Conservation (phyloP, 2,888 invertebrate genomes). For the Apeira syringaria region DNA sequence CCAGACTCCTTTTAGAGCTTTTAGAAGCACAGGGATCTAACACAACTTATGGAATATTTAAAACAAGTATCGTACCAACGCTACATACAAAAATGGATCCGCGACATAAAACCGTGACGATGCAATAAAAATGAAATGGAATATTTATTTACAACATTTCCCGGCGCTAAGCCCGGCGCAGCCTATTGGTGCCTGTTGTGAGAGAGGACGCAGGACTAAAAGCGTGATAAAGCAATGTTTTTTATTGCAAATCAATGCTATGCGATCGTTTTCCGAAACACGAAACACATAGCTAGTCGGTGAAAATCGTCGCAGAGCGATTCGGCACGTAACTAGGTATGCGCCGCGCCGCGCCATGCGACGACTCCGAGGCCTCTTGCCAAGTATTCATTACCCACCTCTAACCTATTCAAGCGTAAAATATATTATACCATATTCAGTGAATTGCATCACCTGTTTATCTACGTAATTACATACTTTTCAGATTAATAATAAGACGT, state of each 20-base stretch:
- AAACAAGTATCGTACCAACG: no score
- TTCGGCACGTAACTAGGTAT: conserved; percentile 46
- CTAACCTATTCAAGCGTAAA: conserved; percentile 24
- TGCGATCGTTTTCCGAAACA: conserved; percentile 58
- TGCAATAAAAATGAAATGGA: conserved; percentile 36
- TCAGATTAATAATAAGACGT: no score
- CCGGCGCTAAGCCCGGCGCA: conserved; percentile 35
- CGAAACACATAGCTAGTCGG: conserved; percentile 61
- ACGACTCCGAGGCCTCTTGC: conserved; percentile 35
- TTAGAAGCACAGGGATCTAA: no score
- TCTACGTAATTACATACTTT: no score
- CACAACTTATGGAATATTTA: no score
- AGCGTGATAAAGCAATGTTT: conserved; percentile 68
- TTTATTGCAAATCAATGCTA: conserved; percentile 70
- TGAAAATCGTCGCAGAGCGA: conserved; percentile 47
- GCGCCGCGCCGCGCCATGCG: conserved; percentile 35
- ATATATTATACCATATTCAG: conserved; percentile 20
- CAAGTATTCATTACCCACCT: conserved; percentile 35
- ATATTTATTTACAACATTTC: conserved; percentile 39
- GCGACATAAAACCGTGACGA: conserved; percentile 18
- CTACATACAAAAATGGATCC: conserved; percentile 24
- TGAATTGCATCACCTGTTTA: conserved; percentile 3
- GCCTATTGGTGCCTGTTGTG: conserved; percentile 42
- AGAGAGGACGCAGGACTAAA: conserved; percentile 55
- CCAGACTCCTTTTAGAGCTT: no score